These are phyloP conservation scores for Platichthys flesus DNA, from an alignment of 2,113 vertebrate species.

Conservation along the genomic window DNA sequence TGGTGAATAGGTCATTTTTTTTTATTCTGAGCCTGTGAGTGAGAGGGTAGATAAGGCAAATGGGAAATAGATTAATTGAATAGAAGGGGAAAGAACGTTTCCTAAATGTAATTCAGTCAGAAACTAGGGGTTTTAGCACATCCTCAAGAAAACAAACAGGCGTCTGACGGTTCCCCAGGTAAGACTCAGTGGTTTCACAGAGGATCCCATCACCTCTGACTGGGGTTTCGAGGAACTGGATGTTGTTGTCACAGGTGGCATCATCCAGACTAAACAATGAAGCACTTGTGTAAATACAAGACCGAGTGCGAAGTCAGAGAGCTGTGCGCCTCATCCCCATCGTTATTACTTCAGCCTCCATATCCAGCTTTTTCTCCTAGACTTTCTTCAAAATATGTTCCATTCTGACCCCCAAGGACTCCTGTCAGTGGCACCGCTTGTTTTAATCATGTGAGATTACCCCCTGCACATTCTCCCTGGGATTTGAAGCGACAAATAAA, in stretches of 20 bases:
- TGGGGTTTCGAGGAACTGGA: no score
- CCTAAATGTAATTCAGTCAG: not conserved
- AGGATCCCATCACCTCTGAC: not conserved
- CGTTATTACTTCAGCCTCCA: not conserved
- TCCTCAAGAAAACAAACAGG: not conserved
- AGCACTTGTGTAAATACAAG: not conserved
- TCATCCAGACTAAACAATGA: conserved; percentile 2
- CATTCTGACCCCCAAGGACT: conserved; percentile 18
- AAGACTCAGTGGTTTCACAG: not conserved
- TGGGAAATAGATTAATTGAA: conserved; percentile 34
- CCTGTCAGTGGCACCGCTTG: conserved; percentile 12
- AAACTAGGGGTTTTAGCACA: not conserved
- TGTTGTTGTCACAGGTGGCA: not conserved
- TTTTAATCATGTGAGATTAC: conserved; percentile 61
- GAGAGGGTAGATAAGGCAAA: conserved; percentile 4
- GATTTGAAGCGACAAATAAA: conserved; percentile 42
- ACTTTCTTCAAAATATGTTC: conserved; percentile 23
- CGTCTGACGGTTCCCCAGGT: not conserved
- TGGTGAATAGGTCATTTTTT: conserved; percentile 38
- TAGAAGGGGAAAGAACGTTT: not conserved
- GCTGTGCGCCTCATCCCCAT: not conserved
- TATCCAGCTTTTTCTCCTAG: conserved; percentile 26
- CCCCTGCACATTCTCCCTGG: conserved; percentile 26
- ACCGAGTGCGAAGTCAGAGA: not conserved
- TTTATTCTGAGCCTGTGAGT: conserved; percentile 42